A percentile compares a stretch with the other conserved stretches of the same genome.
Conservation (phyloP, 2,888 invertebrate species). For the Temnothorax ravouxi region DNA sequence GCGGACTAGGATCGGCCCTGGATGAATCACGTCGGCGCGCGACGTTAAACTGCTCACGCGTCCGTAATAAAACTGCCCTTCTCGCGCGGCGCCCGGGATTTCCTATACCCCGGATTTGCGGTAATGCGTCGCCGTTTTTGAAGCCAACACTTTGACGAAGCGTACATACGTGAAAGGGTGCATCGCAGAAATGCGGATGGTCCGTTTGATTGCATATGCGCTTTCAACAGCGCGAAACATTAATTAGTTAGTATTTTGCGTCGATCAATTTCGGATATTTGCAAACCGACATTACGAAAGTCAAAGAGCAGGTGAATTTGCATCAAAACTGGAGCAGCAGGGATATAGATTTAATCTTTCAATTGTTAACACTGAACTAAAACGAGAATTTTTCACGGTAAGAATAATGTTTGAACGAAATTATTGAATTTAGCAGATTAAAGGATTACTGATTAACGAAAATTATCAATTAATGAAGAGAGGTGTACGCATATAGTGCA, state of each 20-base stretch:
- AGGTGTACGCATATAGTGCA: neutral
- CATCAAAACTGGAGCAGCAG: neutral
- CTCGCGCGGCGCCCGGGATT: neutral
- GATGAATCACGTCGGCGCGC: slow-evolving; percentile 31
- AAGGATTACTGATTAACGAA: slow-evolving; percentile 30
- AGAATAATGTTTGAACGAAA: slow-evolving; percentile 12
- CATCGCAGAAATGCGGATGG: slow-evolving; percentile 15
- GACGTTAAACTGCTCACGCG: slow-evolving; percentile 57
- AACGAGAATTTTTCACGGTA: neutral
- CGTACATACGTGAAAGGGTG: slow-evolving; percentile 3
- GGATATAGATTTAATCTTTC: neutral
- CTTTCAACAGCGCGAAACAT: slow-evolving; percentile 15
- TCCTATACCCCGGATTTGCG: slow-evolving; percentile 34
- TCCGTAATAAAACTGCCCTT: slow-evolving; percentile 57
- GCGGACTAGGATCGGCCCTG: neutral
- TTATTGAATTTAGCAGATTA: slow-evolving; percentile 32
- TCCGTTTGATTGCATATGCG: slow-evolving; percentile 29
- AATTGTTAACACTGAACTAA: neutral
- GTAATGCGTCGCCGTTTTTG: slow-evolving; percentile 55
- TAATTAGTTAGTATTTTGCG: slow-evolving; percentile 36
- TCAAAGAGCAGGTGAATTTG: neutral
- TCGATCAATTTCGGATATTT: slow-evolving; percentile 29
- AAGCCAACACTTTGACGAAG: slow-evolving; percentile 33
- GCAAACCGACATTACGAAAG: neutral
- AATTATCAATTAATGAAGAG: slow-evolving; percentile 33